Conservation (phyloP, 37 sponge, comb jelly and placozoan species). For the Lycopodina hypogea region DNA sequence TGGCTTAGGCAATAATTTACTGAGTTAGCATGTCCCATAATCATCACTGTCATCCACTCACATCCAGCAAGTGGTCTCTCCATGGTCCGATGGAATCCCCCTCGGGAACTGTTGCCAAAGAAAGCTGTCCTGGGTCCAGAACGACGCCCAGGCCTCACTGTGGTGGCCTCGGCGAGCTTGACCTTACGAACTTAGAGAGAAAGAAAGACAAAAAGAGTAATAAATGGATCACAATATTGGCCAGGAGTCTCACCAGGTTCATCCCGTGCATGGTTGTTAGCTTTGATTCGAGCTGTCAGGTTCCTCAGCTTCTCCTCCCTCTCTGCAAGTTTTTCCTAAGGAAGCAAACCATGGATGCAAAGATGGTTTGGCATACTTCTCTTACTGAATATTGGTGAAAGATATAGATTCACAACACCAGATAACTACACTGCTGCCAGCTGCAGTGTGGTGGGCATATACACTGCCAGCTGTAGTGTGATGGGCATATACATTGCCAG, state of each 20-base stretch:
- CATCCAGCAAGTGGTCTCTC: constrained; percentile 1
- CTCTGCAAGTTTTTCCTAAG: constrained; percentile 40
- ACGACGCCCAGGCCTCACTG: constrained; percentile 6
- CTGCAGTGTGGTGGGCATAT: too few relatives aligned
- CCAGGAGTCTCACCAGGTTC: constrained; percentile 51
- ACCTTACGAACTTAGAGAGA: constrained; percentile 17
- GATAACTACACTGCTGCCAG: too few relatives aligned
- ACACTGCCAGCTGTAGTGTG: too few relatives aligned
- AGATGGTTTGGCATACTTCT: not conserved
- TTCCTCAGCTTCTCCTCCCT: constrained; percentile 48
- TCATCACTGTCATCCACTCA: too few relatives aligned
- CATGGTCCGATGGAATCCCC: not conserved
- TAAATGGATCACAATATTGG: not conserved
- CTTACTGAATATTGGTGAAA: too few relatives aligned
- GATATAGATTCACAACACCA: too few relatives aligned
- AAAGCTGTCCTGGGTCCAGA: not conserved
- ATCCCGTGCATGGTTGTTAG: constrained; percentile 45
- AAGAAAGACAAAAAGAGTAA: not conserved
- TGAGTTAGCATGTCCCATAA: too few relatives aligned
- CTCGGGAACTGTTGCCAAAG: not conserved
- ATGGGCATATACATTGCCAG: too few relatives aligned
- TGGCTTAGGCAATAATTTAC: too few relatives aligned
- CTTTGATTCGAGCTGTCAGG: constrained; percentile 40
- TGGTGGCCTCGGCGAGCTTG: constrained; percentile 14
- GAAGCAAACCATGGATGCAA: not conserved